Evolutionary conservation across 2,797 vertebrate species (phyloP).

Genomic region (Botia kubotai): DNA sequence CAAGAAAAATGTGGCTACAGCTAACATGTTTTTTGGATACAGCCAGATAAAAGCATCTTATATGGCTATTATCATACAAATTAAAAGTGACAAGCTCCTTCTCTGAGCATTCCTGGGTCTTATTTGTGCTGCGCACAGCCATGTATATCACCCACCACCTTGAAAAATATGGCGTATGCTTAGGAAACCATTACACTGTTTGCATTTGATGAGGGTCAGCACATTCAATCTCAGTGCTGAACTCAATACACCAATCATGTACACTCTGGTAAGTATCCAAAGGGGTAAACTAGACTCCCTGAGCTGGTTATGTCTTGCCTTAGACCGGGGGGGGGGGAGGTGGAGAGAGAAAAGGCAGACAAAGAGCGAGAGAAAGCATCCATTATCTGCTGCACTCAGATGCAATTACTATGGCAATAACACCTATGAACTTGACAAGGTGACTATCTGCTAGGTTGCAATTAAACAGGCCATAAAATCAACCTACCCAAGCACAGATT

Average conservation of each 20-base stretch:
- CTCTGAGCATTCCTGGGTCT: neutral
- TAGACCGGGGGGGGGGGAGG: constrained; percentile 55
- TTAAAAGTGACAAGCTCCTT: constrained; percentile 37
- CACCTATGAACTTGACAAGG: constrained; percentile 77
- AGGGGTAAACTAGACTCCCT: constrained; percentile 62
- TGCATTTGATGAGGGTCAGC: constrained; percentile 61
- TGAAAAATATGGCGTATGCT: constrained; percentile 58
- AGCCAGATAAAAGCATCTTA: neutral
- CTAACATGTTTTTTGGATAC: too few species aligned
- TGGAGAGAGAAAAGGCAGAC: constrained; percentile 46
- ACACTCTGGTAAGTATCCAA: constrained; percentile 64
- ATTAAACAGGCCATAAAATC: constrained; percentile 77
- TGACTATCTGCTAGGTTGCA: constrained; percentile 71
- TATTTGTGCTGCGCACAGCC: constrained; percentile 35
- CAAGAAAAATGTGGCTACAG: neutral
- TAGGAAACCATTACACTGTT: constrained; percentile 65
- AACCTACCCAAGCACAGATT: constrained; percentile 73
- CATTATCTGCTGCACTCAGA: constrained; percentile 67
- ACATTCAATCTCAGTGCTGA: constrained; percentile 62
- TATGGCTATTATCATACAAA: constrained; percentile 40
- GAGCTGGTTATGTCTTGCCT: constrained; percentile 54
- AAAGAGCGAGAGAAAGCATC: constrained; percentile 62
- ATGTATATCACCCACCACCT: constrained; percentile 33
- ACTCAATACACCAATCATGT: constrained; percentile 68
- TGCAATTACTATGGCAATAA: constrained; percentile 75